Percentiles rank a stretch among this genome's conserved stretches.
These are phyloP conservation scores for Pachypsylla venusta DNA, from an alignment of 1,140 invertebrate species.

Conservation along the genomic window DNA sequence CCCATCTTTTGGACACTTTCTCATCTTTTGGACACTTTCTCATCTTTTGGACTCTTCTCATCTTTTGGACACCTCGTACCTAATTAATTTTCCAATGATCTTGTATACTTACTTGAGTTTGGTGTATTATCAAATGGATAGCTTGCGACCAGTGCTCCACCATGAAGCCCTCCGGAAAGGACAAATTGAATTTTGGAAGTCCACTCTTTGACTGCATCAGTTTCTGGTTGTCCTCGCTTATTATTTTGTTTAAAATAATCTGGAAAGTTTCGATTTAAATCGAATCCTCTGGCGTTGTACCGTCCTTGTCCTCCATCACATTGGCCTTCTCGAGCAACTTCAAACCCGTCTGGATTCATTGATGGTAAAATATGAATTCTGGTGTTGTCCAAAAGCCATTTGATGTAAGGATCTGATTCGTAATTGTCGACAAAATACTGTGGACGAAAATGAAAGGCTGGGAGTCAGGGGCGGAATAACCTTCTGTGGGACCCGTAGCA, in stretches of 20 bases:
- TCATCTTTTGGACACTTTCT: no score
- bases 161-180: constrained; percentile 76
- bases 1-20: no score
- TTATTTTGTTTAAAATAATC: constrained; percentile 81
- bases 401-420: constrained; percentile 58
- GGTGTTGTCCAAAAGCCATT: constrained; percentile 76
- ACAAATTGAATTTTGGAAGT: constrained; percentile 83
- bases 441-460: constrained; percentile 22
- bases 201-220: constrained; percentile 87
- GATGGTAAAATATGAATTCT: constrained; percentile 83
- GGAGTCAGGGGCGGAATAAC: neutral
- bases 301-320: constrained; percentile 73
- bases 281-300: constrained; percentile 73
- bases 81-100: no score
- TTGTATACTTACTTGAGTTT: constrained; percentile 68
- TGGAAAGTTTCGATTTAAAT: constrained; percentile 83
- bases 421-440: constrained; percentile 72
- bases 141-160: constrained; percentile 79
- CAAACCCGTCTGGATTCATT: constrained; percentile 84
- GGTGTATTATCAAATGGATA: constrained; percentile 88
- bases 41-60: no score
- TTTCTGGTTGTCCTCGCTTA: constrained; percentile 75
- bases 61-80: no score
- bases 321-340: constrained; percentile 68
- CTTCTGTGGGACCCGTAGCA: no score